Percentiles rank a stretch among this genome's conserved stretches.
phyloP scores from a whole-genome alignment of 2,113 vertebrate species.

The Xenus cinereus region DNA sequence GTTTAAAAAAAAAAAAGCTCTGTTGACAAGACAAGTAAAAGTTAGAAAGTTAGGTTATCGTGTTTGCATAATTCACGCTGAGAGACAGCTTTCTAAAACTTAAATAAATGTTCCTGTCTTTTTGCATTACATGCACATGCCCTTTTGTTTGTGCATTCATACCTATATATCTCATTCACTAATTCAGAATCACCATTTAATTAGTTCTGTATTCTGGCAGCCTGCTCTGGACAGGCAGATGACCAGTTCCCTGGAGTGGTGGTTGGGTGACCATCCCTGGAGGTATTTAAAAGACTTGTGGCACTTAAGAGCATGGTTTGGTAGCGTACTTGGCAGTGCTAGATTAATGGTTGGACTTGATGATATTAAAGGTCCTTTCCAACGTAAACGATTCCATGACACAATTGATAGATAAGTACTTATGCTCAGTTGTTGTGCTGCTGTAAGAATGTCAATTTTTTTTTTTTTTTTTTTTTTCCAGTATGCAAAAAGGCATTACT shows the following conservation, averaged over 20 bases:
- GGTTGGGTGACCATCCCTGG: neutral
- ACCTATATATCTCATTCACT: neutral
- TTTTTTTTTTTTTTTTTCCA: neutral
- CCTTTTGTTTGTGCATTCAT: neutral
- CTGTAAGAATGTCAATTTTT: neutral
- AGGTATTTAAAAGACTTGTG: neutral
- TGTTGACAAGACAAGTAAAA: neutral
- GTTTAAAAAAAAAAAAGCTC: too few relatives aligned
- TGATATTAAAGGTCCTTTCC: neutral
- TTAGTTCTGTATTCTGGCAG: neutral
- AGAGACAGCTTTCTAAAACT: neutral
- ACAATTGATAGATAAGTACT: rapidly evolving
- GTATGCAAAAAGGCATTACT: neutral
- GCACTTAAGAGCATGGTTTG: neutral
- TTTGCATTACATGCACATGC: rapidly evolving
- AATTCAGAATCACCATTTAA: neutral
- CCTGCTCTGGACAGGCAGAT: neutral
- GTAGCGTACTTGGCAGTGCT: neutral
- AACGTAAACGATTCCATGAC: neutral
- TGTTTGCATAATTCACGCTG: neutral
- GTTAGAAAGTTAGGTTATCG: neutral
- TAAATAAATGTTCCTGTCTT: neutral
- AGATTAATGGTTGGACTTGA: neutral
- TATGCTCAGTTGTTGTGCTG: neutral
- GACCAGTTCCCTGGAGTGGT: neutral